Percentiles rank a stretch among this genome's conserved stretches.
phyloP scores from a whole-genome alignment of 2,888 invertebrate genomes.

The Lasioglossum pauxillum region DNA sequence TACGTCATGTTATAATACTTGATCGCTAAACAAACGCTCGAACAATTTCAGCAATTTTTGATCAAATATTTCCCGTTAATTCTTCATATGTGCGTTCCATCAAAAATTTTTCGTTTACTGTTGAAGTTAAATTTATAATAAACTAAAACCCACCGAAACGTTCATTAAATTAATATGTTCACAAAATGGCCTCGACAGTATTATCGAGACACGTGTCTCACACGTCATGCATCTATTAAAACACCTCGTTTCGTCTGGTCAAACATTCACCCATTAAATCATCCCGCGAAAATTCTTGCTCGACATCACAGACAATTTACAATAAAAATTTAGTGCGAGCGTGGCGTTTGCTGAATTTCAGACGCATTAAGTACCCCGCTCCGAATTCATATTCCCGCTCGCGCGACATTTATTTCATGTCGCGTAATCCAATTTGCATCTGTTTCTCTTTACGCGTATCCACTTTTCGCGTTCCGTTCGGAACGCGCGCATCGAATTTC shows the following conservation, averaged over 20 bases:
- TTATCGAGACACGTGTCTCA: not conserved
- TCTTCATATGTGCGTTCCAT: too few species aligned
- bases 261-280: not conserved
- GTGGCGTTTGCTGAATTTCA: not conserved
- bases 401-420: slow-evolving; percentile 22
- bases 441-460: slow-evolving; percentile 26
- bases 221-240: not conserved
- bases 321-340: slow-evolving; percentile 7
- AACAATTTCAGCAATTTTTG: too few species aligned
- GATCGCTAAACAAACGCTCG: too few species aligned
- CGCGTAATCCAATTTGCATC: slow-evolving; percentile 48
- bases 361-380: slow-evolving; percentile 14
- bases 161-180: not conserved
- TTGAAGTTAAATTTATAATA: too few species aligned
- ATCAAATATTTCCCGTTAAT: too few species aligned
- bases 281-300: not conserved
- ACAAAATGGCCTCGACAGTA: not conserved
- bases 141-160: not conserved
- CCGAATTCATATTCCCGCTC: slow-evolving; percentile 5
- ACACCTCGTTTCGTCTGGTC: not conserved
- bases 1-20: too few species aligned
- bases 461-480: slow-evolving; percentile 27
- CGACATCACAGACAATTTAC: not conserved
- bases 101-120: too few species aligned
- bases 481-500: slow-evolving; percentile 2